A percentile compares a stretch with the other conserved stretches of the same genome.
These are phyloP conservation scores for Pyrgus malvae DNA, from an alignment of 2,888 invertebrate genomes.

Conservation along the genomic window DNA sequence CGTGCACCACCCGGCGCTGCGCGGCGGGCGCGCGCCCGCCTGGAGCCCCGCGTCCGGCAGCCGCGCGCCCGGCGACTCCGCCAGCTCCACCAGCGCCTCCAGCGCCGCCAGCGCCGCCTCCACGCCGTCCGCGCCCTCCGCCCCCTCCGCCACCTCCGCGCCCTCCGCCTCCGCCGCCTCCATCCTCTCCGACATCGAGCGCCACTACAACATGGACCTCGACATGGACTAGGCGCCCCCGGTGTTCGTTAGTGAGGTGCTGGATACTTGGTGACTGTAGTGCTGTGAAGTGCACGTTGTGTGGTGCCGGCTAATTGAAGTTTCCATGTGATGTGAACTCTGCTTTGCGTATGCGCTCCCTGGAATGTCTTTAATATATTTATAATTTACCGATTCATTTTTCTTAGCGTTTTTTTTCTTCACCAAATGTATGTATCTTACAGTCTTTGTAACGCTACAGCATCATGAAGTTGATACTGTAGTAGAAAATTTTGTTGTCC, in stretches of 20 bases:
- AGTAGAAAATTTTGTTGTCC: no score
- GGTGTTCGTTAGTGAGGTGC: no score
- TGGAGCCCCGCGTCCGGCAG: slow-evolving; percentile 24
- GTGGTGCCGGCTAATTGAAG: background rate
- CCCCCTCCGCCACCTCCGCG: slow-evolving; percentile 21
- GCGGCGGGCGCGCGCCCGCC: slow-evolving; percentile 17
- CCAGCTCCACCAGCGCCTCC: slow-evolving; percentile 39
- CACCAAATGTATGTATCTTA: no score
- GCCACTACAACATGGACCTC: slow-evolving; percentile 73
- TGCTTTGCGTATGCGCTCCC: no score
- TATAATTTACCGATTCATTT: no score
- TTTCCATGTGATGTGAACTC: no score
- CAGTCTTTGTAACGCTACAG: no score
- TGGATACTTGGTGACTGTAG: background rate
- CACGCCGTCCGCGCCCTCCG: slow-evolving; percentile 8
- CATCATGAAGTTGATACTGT: no score
- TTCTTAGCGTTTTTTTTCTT: no score
- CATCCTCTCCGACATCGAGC: slow-evolving; percentile 37
- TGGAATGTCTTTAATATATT: no score
- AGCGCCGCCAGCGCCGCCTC: slow-evolving; percentile 40
- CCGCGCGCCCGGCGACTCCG: slow-evolving; percentile 14
- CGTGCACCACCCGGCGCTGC: slow-evolving; percentile 28
- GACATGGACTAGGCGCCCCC: slow-evolving; percentile 74
- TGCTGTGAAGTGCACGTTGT: slow-evolving; percentile 5
- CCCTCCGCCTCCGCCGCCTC: slow-evolving; percentile 17